A percentile compares a stretch with the other conserved stretches of the same genome.
Evolutionary conservation across 2,797 vertebrate species (phyloP).

Genomic region (Ctenochaetus hawaiiensis): DNA sequence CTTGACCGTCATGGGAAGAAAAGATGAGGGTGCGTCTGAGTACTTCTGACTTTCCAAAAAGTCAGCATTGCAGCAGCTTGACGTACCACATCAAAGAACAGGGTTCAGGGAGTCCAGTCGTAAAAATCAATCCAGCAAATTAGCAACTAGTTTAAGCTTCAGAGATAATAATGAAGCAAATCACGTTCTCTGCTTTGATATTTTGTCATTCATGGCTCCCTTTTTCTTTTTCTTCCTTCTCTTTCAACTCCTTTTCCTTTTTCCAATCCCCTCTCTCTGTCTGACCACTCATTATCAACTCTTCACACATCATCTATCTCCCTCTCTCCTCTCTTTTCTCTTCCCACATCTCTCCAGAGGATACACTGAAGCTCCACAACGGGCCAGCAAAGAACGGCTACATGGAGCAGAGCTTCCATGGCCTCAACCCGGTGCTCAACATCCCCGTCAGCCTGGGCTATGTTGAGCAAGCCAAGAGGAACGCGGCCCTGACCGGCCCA

Average conservation of each 20-base stretch:
- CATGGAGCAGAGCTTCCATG: constrained; percentile 99
- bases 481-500: constrained; percentile 86
- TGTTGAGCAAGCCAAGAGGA: constrained; percentile 91
- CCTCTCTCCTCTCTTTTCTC: constrained; percentile 6
- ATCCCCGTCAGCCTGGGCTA: constrained; percentile 89
- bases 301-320: constrained; percentile 19
- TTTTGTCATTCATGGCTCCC: constrained; percentile 25
- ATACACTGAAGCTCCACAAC: constrained; percentile 90
- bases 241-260: constrained; percentile 1
- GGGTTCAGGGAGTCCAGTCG: constrained; percentile 15
- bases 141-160: constrained; percentile 33
- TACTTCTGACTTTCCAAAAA: constrained; percentile 51
- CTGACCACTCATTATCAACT: constrained; percentile 30
- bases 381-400: constrained; percentile 94
- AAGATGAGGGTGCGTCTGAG: constrained; percentile 51
- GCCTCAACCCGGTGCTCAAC: constrained; percentile 95
- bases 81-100: constrained; percentile 50
- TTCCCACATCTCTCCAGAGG: constrained; percentile 84
- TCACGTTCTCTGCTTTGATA: constrained; percentile 46
- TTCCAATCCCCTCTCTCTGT: background rate
- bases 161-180: constrained; percentile 32
- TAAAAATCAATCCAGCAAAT: constrained; percentile 58
- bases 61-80: constrained; percentile 46
- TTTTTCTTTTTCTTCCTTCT: background rate
- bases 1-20: constrained; percentile 47